Base-by-base conservation (phyloP, 2,113 vertebrate genomes). In the Poeciliopsis prolifica region DNA sequence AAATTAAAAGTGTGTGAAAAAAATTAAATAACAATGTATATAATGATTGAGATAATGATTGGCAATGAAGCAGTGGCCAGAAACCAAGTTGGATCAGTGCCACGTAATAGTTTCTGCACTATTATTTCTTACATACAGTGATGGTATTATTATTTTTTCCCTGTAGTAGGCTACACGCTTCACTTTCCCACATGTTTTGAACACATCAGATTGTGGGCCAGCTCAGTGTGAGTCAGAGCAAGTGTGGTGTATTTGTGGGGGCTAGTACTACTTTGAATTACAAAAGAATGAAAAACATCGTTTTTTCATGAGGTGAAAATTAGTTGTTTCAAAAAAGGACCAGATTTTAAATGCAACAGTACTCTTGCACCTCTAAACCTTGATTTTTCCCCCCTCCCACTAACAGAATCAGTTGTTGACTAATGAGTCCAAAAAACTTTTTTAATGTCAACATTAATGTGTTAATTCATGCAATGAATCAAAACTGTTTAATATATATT, bases 141-240 rank as follows among this genome's bases (percentile, higher is more conserved):
- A 87, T 28, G 73, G 75, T 42, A 61, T 75, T 61, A 86, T 77
- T 60, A 64, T 37, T 37, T 37, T 69, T 61, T 71, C 68, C 78
- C 42, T 28, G 74, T 44, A 5, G 75, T 62, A 68, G 0, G 54
- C 86, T 77, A n/a, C 81, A 84, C 87, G 87, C 82, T 1, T 44
- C 61, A 64, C 74, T 78, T 75, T 85, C 64, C 65, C 54, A 61
- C 37, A 8, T 80, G 75, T 80, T 82, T 87, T 74, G 62, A 80
- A 74, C 79, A 75, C 70, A 82, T 61, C 31, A 68, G 70, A 33
- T 30, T 65, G 44, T 24, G 29, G 63, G 75, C 83, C 85, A 87
- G 79, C 83, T 85, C 77, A 81, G 58, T 58, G 79, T 85, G 79
- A 80, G 85, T 89, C 85, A 87, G 68, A 48, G 63, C n/a, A 31